Evolutionary conservation across 1,140 invertebrate species (phyloP).

Genomic region (Dendroctonus ponderosae): DNA sequence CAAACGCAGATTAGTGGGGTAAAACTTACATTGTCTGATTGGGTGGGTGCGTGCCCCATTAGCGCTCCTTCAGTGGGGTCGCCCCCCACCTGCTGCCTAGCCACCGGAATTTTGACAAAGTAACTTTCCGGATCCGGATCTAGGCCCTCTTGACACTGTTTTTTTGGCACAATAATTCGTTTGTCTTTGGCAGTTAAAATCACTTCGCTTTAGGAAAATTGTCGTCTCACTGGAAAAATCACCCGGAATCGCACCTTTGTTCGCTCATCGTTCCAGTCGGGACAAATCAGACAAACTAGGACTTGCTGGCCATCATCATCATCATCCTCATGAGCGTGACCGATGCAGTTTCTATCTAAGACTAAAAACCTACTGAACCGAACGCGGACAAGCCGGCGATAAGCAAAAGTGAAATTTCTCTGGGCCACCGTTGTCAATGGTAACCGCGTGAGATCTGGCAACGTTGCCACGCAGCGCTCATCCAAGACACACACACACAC

Average conservation of each 20-base stretch:
- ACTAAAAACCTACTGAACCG: constrained; percentile 27
- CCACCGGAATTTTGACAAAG: constrained; percentile 54
- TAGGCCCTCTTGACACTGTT: too few relatives aligned
- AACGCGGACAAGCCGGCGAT: constrained; percentile 4
- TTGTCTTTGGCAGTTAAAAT: too few relatives aligned
- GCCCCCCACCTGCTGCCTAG: constrained; percentile 47
- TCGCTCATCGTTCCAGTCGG: too few relatives aligned
- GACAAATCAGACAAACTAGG: too few relatives aligned
- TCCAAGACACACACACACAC: not conserved
- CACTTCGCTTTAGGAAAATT: too few relatives aligned
- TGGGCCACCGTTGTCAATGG: constrained; percentile 10
- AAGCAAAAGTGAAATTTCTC: constrained; percentile 30
- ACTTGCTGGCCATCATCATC: too few relatives aligned
- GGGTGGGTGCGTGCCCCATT: constrained; percentile 57
- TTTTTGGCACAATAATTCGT: too few relatives aligned
- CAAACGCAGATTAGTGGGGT: too few relatives aligned
- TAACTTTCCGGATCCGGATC: too few relatives aligned
- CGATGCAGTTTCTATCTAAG: not conserved
- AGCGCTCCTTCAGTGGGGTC: constrained; percentile 49
- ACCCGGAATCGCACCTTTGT: not conserved
- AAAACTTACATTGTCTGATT: constrained; percentile 20
- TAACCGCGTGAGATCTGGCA: constrained; percentile 7
- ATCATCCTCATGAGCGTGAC: too few relatives aligned
- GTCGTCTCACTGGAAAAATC: too few relatives aligned
- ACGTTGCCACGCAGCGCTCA: constrained; percentile 4